Evolutionary conservation across 2,888 invertebrate species (phyloP), one percentile per base, ranked within the genome.

Genomic region (Ischnus inquisitorius): DNA sequence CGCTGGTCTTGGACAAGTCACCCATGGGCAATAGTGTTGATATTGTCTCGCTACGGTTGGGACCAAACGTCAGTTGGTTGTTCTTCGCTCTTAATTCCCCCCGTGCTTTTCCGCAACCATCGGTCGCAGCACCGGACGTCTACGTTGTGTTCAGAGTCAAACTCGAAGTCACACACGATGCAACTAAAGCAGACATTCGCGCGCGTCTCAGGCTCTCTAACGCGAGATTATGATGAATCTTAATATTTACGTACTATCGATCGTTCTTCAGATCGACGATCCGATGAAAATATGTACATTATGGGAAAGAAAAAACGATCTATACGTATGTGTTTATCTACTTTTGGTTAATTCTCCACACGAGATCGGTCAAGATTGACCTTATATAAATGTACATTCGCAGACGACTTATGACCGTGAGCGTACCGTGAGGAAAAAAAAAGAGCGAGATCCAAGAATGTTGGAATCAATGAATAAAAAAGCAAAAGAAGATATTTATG

Each of bases 11-110:
- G 64, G 69, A 68, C 28, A 71, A 22, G 22, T 54, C 57, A 54
- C 57, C 25, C 28, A 51, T 79, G 78, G 62, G 71, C 54, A 54
- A 54, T 82, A 79, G 54, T 78, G 62, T 71, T 74, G 64, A 71
- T 74, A 84, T 86, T 85, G 87, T 88, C 86, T 88, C 87, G 88
- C 85, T 87, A 86, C 87, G 88, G 88, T 89, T 89, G 88, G 89
- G 88, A 88, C 89, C 88, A 89, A 88, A 86, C 85, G 87, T 87
- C 86, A 86, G 79, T 79, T 79, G 81, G 84, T 84, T 84, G 72
- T 64, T 64, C 80, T 74, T 72, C 34, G 54, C 48, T 46, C 79
- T 76, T 76, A 46, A 60, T 43, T 60, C 64, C 43, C 72, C 71
- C 77, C 46, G n/a, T 16, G 64, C 22, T 22, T 22, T 54, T 19